These are phyloP conservation scores for Oceanodroma tethys DNA, from an alignment of 2,113 vertebrate genomes.

Conservation along the genomic window DNA sequence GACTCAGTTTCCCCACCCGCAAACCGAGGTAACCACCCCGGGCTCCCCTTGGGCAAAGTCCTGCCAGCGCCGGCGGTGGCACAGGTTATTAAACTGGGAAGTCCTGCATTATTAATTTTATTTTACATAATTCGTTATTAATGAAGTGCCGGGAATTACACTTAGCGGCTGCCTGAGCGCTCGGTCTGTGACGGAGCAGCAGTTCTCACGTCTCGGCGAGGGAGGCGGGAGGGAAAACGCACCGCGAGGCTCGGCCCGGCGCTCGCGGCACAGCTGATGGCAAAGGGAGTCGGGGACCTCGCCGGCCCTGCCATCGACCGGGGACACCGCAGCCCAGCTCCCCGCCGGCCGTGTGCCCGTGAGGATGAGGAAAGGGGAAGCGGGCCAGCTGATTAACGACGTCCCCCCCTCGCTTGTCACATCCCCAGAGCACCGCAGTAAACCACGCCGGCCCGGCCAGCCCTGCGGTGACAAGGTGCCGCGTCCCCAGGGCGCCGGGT, in stretches of 20 bases:
- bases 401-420: too few relatives aligned
- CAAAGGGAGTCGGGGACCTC: background rate
- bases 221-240: background rate
- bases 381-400: background rate
- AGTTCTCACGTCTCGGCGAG: background rate
- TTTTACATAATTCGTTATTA: conserved; percentile 1
- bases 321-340: background rate
- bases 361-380: background rate
- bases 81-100: background rate
- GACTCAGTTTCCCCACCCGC: background rate
- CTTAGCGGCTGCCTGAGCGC: background rate
- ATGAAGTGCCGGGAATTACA: background rate
- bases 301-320: background rate
- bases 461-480: too few relatives aligned
- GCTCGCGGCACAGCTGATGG: background rate
- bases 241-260: background rate
- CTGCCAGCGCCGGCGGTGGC: background rate
- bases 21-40: too few relatives aligned
- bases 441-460: too few relatives aligned
- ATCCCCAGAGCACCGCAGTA: too few relatives aligned
- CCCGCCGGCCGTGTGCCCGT: background rate
- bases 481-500: background rate
- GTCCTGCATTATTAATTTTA: background rate
- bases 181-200: background rate
- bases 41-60: background rate